Evolutionary conservation across 1,140 invertebrate genomes (phyloP).

Genomic region (Hyles euphorbiae): DNA sequence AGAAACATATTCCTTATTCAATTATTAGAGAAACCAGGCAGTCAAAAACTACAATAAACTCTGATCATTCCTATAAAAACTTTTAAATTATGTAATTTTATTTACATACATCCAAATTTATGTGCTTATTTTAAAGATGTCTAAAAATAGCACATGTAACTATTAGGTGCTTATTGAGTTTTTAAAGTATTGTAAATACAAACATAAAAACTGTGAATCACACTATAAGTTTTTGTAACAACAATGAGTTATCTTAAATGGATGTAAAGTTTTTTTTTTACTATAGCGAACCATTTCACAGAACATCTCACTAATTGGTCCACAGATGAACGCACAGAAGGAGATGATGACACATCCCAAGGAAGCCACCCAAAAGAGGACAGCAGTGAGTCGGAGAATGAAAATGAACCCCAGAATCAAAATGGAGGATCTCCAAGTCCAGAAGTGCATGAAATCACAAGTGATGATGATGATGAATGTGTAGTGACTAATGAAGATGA

Average conservation of each 20-base stretch:
- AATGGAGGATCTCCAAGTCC: conserved; percentile 58
- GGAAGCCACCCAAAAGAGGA: conserved; percentile 68
- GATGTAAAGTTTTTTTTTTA: not conserved
- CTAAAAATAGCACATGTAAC: no score
- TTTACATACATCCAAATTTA: no score
- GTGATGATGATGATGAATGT: conserved; percentile 64
- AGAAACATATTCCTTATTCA: no score
- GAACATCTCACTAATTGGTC: conserved; percentile 13
- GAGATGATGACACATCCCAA: conserved; percentile 69
- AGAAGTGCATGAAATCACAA: conserved; percentile 67
- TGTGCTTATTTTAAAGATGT: no score
- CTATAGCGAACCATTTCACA: conserved; percentile 4
- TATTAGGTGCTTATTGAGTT: no score
- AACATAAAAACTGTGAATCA: no score
- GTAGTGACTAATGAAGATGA: conserved; percentile 67
- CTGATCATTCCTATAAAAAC: no score
- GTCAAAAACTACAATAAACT: no score
- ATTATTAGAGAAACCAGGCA: no score
- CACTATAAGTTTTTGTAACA: no score
- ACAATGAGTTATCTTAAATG: no score
- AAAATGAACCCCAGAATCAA: conserved; percentile 52
- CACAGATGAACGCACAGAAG: conserved; percentile 67
- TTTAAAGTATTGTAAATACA: no score
- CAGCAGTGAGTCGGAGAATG: conserved; percentile 66
- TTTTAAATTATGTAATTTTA: not conserved